Conservation (phyloP, 2,888 invertebrate species). For the Andrena camellia region DNA sequence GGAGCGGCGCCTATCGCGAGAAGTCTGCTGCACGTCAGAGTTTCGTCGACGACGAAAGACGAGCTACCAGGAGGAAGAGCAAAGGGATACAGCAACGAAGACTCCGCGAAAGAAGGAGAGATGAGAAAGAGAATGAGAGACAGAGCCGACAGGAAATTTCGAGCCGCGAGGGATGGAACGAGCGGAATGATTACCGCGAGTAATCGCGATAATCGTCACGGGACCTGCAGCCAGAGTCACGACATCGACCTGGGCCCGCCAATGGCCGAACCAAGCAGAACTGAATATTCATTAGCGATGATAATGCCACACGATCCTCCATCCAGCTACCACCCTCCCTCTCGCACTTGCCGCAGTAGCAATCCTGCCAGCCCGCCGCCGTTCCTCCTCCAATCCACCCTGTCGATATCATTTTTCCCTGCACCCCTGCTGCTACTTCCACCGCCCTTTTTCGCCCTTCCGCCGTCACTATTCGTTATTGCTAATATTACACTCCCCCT, state of each 20-base stretch:
- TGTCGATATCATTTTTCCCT: conserved; percentile 43
- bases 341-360: conserved; percentile 26
- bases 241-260: conserved; percentile 73
- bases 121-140: background rate
- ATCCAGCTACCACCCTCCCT: conserved; percentile 54
- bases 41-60: background rate
- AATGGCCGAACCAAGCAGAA: conserved; percentile 76
- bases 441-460: background rate
- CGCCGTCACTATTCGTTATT: conserved; percentile 31
- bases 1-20: background rate
- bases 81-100: background rate
- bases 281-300: conserved; percentile 82
- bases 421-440: conserved; percentile 23
- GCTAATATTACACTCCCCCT: conserved; percentile 34
- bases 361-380: conserved; percentile 30
- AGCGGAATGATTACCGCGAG: conserved; percentile 65
- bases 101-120: background rate
- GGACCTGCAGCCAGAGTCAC: conserved; percentile 71
- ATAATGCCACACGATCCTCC: conserved; percentile 77
- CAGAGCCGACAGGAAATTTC: conserved; percentile 44
- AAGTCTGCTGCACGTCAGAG: background rate
- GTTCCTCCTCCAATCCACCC: conserved; percentile 15
- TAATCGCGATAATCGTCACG: conserved; percentile 73
- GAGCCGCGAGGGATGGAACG: conserved; percentile 34
- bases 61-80: background rate